These are phyloP conservation scores for Okapia johnstoni DNA, from an alignment of 2,113 vertebrate genomes.

Conservation along the genomic window DNA sequence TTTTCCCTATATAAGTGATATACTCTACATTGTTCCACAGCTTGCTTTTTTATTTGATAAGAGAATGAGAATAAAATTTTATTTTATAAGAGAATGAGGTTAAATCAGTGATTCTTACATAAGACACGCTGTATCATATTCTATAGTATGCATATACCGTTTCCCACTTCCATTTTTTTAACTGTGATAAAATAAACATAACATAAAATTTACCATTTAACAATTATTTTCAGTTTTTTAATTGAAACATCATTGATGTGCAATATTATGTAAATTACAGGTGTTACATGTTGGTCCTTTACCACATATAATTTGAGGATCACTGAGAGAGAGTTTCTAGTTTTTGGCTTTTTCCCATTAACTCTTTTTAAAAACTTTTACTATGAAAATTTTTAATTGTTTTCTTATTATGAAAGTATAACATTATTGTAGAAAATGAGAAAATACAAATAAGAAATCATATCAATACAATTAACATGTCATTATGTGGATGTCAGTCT, in stretches of 20 bases:
- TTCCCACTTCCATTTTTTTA: background rate
- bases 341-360: background rate
- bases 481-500: background rate
- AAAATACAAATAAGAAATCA: background rate
- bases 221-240: background rate
- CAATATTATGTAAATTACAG: background rate
- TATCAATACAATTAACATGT: background rate
- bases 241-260: background rate
- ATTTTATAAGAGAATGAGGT: background rate
- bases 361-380: background rate
- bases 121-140: background rate
- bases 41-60: background rate
- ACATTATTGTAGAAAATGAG: background rate
- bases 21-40: background rate
- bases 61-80: too few relatives aligned
- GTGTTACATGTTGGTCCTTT: background rate
- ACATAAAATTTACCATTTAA: background rate
- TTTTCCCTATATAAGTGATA: background rate
- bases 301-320: background rate
- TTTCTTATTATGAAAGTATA: background rate
- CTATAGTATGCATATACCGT: background rate
- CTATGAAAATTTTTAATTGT: background rate
- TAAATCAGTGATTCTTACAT: background rate
- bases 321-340: background rate
- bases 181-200: background rate